Evolutionary conservation across 2,113 vertebrate species (phyloP).

Genomic region (Strix uralensis): DNA sequence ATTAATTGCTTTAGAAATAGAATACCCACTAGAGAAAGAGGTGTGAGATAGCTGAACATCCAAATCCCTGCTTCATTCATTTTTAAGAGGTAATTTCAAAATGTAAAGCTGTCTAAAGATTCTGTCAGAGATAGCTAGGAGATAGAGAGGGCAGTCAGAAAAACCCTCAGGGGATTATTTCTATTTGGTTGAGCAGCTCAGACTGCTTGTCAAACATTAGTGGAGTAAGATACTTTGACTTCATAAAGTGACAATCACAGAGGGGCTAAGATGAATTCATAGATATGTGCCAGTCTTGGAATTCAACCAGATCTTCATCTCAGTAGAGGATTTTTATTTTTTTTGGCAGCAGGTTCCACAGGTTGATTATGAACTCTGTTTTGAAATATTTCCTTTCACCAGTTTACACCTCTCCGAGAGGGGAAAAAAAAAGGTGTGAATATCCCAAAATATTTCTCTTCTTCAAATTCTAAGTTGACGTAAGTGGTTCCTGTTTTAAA

Average conservation of each 20-base stretch:
- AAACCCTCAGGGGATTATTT: not conserved
- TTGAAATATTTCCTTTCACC: not conserved
- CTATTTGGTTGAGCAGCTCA: not conserved
- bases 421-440: not conserved
- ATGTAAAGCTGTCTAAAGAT: not conserved
- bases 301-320: not conserved
- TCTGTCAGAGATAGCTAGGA: not conserved
- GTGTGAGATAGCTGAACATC: not conserved
- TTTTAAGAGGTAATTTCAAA: slow-evolving; percentile 9
- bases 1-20: slow-evolving; percentile 14
- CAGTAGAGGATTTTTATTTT: not conserved
- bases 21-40: not conserved
- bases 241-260: not conserved
- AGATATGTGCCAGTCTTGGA: not conserved
- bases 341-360: not conserved
- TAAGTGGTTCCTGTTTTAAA: not conserved
- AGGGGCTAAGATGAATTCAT: not conserved
- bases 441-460: not conserved
- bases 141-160: not conserved
- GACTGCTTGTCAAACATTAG: slow-evolving; percentile 24
- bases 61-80: not conserved
- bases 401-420: not conserved
- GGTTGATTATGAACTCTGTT: not conserved
- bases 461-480: not conserved
- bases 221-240: not conserved